Base-by-base conservation (phyloP, 2,888 invertebrate genomes). In the Drosophila phalerata region DNA sequence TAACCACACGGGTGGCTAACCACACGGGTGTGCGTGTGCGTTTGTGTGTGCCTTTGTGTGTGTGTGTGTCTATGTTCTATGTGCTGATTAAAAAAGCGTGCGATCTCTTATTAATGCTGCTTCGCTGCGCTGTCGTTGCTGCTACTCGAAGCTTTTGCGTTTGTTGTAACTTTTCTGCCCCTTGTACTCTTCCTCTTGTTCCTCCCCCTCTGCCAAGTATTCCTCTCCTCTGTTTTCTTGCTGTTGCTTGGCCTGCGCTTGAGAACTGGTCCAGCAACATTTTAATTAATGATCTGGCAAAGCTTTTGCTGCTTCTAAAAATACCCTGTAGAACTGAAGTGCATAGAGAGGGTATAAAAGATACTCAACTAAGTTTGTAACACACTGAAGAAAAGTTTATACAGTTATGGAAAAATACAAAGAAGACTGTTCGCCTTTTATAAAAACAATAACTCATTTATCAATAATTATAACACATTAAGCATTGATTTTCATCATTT, bases 261-360 rank as follows among this genome's bases (percentile, higher is more conserved):
- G 73, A 85, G 81, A 86, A 86, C 86, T 88, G 86, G 88, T 88
- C 86, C 88, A 82, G 82, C 86, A 84, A 88, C 86, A 84, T 86
- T 86, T 88, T 84, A 84, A 86, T 88, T 88, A 86, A 88, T 88
- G 88, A 85, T 88, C 88, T 64, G 63, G 55, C 76, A 72, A 68
- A 58, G 72, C 61, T 65, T 37, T 49, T 60, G 72, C 62, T 68
- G 61, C 72, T 55, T 57, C 61, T 53, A 45, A 38, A 40, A 25
- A 65, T 72, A 63, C 76, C 69, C 77, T 77, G 28, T 43, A 57
- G 0, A 43, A 42, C 8, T 19, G 3, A 19, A 11, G 9, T 17
- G 10, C 9, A 8, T 22, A 2, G 2, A 0, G 3, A 0, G 56
- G 52, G 1, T 11, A 17, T 60, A 38, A 13, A 52, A 5, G 1